These are phyloP conservation scores for Philypnodon macrostomus DNA, from an alignment of 2,797 vertebrate genomes.

Conservation along the genomic window DNA sequence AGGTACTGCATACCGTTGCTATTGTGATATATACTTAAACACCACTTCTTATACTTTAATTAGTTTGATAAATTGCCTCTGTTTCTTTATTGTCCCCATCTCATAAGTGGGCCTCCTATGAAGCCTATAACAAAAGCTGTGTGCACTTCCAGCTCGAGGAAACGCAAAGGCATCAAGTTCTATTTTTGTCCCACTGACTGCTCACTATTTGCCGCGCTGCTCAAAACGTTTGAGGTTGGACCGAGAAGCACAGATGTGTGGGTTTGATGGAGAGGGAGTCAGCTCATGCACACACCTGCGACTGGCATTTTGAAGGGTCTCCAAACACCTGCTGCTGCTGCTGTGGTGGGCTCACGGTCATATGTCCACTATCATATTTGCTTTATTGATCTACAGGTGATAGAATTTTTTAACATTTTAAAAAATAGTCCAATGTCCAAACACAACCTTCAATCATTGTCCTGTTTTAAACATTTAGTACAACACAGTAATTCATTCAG, in stretches of 20 bases:
- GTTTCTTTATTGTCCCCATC: conserved; percentile 10
- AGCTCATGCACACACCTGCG: conserved; percentile 34
- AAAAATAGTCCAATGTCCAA: too few species aligned
- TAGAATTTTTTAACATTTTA: too few species aligned
- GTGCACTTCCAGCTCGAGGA: conserved; percentile 26
- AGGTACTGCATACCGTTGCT: conserved; percentile 14
- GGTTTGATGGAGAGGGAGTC: conserved; percentile 28
- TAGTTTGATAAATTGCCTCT: conserved; percentile 25
- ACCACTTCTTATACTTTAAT: conserved; percentile 15
- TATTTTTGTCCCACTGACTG: conserved; percentile 45
- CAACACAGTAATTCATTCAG: too few species aligned
- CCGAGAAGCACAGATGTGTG: conserved; percentile 24
- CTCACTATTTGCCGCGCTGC: conserved; percentile 35
- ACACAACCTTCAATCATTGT: too few species aligned
- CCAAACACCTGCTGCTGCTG: conserved; percentile 69
- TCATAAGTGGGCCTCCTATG: conserved; percentile 4
- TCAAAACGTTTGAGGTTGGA: conserved; percentile 29
- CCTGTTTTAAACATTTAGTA: too few species aligned
- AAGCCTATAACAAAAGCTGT: conserved; percentile 20
- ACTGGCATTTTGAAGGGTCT: conserved; percentile 56
- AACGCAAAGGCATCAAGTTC: conserved; percentile 33
- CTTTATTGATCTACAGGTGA: too few species aligned
- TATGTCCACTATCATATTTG: too few species aligned
- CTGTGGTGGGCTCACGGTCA: conserved; percentile 18
- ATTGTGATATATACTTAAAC: conserved; percentile 29